These are phyloP conservation scores for Drosophila macrothrix DNA, from an alignment of 2,888 invertebrate genomes.

Conservation along the genomic window DNA sequence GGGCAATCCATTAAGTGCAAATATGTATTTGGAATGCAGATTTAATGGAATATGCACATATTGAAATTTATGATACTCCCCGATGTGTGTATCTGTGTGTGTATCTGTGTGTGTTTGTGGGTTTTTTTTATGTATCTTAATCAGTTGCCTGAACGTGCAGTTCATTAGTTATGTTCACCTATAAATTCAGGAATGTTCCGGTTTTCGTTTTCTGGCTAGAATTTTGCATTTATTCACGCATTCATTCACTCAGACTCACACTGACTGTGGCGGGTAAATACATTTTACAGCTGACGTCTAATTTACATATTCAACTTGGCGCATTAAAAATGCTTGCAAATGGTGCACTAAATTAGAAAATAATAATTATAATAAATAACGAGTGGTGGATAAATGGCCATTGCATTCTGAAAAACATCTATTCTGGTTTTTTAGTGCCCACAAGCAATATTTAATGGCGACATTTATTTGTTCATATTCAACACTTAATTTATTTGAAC, in stretches of 20 bases:
- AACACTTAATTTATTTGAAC: not conserved
- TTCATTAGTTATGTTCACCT: conserved; percentile 35
- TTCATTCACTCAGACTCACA: conserved; percentile 8
- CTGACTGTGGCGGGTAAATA: conserved; percentile 1
- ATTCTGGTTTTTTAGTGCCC: not conserved
- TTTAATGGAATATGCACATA: conserved; percentile 63
- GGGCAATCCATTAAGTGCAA: conserved; percentile 59
- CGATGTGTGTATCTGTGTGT: conserved; percentile 1
- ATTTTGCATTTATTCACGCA: conserved; percentile 18
- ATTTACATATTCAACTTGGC: not conserved
- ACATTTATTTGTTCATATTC: not conserved
- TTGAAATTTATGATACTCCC: conserved; percentile 58
- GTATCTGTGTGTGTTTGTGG: not conserved
- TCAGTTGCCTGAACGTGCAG: conserved; percentile 54
- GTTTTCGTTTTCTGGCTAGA: conserved; percentile 27
- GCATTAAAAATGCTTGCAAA: not conserved
- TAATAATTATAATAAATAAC: too few relatives aligned
- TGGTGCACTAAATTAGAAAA: not conserved
- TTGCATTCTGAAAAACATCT: not conserved
- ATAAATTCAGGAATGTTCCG: conserved; percentile 30
- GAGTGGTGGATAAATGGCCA: too few relatives aligned
- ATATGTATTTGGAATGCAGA: conserved; percentile 60
- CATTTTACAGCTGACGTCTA: not conserved
- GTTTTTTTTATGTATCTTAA: conserved; percentile 31
- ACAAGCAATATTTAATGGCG: not conserved